phyloP scores from a whole-genome alignment of 2,797 vertebrate genomes.

The Micrastur ruficollis region DNA sequence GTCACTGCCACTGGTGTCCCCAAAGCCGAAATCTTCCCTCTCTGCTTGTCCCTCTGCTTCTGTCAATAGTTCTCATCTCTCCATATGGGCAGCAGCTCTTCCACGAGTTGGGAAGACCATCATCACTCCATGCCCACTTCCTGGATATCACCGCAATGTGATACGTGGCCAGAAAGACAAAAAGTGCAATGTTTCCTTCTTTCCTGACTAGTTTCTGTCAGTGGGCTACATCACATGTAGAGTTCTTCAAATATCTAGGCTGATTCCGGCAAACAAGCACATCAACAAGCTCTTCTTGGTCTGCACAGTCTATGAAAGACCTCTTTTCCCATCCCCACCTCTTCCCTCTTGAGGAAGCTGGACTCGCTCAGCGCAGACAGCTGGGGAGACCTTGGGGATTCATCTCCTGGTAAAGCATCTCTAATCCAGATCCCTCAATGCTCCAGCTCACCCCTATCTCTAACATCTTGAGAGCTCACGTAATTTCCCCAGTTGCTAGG shows the following conservation, averaged over 20 bases:
- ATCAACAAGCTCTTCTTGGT: not conserved
- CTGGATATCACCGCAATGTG: not conserved
- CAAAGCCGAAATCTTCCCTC: not conserved
- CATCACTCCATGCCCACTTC: not conserved
- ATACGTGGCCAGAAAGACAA: not conserved
- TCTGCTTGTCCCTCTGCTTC: not conserved
- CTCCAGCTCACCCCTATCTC: not conserved
- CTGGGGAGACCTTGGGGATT: not conserved
- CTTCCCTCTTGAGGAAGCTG: not conserved
- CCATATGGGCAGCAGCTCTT: not conserved
- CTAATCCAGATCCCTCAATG: not conserved
- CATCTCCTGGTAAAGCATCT: not conserved
- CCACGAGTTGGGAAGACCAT: not conserved
- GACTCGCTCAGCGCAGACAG: not conserved
- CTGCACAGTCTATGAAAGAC: not conserved
- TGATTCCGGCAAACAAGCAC: not conserved
- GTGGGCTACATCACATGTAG: not conserved
- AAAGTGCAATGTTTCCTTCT: not conserved
- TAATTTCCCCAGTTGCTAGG: slow-evolving; percentile 35
- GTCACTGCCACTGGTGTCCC: not conserved
- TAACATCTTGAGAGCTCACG: not conserved
- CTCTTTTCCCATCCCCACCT: not conserved
- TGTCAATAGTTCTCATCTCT: not conserved
- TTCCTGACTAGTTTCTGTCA: not conserved
- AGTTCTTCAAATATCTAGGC: not conserved